Base-by-base conservation (phyloP, 2,113 vertebrate species). In the Girardinichthys multiradiatus region DNA sequence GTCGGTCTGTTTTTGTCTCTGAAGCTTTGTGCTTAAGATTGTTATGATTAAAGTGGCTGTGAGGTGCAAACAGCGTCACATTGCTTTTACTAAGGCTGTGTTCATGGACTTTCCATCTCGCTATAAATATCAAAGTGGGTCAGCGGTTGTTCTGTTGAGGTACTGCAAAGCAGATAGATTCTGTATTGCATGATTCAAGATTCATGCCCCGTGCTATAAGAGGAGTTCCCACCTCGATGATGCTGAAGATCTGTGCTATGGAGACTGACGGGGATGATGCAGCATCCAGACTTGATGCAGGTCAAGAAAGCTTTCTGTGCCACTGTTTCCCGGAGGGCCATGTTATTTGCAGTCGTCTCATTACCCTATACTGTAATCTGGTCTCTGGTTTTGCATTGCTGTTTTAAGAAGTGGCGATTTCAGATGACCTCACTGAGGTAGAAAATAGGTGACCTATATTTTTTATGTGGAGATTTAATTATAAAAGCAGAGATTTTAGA, bases 111-210 rank as follows among this genome's bases (percentile, higher is more conserved):
- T 70, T 74, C 57, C 65, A 31, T 17, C 27, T 68, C 68, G 70
- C 89, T 90, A 90, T 89, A 89, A 91, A 91, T 92, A 91, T 77
- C 86, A 83, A 90, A 90, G 70, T 90, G 86, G 92, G 90, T 88
- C 89, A 90, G 61, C 61, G 62, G 62, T 75, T 74, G 58, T 39
- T 74, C 35, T 80, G 69, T 54, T 9, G 10, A 64, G 51, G 71
- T 68, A 62, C 72, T 66, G 87, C 68, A 57, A 74, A 60, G 62
- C 78, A 82, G 79, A 84, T 86, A 87, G 81, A 71, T 86, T 67
- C 71, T 17, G 0, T 78, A 73, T 78, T 72, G 70, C 5, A 35
- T 35, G 35, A 35, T 35, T 54, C 48, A 60, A 81, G 84, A 79
- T 83, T 87, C 83, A 89, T 62, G 15, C 68, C 51, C 79, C 58